These are phyloP conservation scores for Eupithecia dodoneata DNA, from an alignment of 2,888 invertebrate genomes.

Conservation along the genomic window DNA sequence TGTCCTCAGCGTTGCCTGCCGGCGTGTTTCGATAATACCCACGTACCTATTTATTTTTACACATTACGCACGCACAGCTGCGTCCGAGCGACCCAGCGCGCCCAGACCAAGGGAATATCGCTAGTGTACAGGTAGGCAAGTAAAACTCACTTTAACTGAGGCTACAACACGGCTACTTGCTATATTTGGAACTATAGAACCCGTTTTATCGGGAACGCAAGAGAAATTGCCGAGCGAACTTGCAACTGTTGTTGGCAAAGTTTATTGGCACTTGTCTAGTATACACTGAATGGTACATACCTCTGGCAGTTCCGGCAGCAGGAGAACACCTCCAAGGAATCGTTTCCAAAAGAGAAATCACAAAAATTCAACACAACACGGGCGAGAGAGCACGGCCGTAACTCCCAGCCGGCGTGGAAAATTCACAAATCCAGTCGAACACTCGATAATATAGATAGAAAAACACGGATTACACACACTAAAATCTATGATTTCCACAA, in stretches of 20 bases:
- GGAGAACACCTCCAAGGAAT: conserved; percentile 62
- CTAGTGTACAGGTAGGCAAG: conserved; percentile 49
- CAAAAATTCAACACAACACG: conserved; percentile 77
- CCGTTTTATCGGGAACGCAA: conserved; percentile 55
- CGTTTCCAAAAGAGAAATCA: conserved; percentile 75
- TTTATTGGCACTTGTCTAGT: conserved; percentile 13
- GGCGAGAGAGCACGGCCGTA: conserved; percentile 69
- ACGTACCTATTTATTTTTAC: conserved; percentile 81
- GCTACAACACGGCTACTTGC: conserved; percentile 61
- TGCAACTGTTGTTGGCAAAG: conserved; percentile 12
- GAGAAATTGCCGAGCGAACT: conserved; percentile 65
- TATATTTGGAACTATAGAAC: conserved; percentile 30
- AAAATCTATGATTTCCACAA: conserved; percentile 82
- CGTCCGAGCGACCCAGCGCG: conserved; percentile 57
- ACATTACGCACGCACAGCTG: conserved; percentile 83
- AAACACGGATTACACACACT: conserved; percentile 83
- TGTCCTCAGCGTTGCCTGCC: conserved; percentile 77
- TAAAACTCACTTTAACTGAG: conserved; percentile 45
- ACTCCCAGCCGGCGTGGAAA: conserved; percentile 77
- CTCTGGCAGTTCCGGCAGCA: conserved; percentile 66
- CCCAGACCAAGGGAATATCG: conserved; percentile 76
- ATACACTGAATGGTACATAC: conserved; percentile 54
- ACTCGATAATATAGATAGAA: conserved; percentile 72
- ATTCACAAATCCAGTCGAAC: conserved; percentile 80
- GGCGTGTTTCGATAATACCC: conserved; percentile 81